These are phyloP conservation scores for Paratrypauchen microcephalus DNA, from an alignment of 2,797 vertebrate genomes.

Conservation along the genomic window DNA sequence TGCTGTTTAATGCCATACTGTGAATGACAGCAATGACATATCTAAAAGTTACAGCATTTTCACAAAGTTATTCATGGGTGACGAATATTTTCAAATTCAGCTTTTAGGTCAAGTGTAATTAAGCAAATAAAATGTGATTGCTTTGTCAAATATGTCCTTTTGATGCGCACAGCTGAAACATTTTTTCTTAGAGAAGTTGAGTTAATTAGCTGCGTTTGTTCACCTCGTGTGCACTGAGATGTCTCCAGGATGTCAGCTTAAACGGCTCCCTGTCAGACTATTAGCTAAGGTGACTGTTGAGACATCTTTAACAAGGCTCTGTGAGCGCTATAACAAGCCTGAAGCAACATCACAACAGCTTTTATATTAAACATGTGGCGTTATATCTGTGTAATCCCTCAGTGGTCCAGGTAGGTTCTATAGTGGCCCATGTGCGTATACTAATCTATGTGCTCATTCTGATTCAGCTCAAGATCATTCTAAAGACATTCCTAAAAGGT, in stretches of 20 bases:
- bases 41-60: too few species aligned
- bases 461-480: too few species aligned
- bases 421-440: too few species aligned
- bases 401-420: too few species aligned
- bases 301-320: slow-evolving; percentile 28
- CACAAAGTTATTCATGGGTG: neutral
- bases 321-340: slow-evolving; percentile 21
- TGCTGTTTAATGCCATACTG: too few species aligned
- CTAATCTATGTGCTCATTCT: too few species aligned
- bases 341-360: slow-evolving; percentile 12
- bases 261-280: slow-evolving; percentile 21
- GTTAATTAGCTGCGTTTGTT: neutral
- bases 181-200: too few species aligned
- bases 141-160: neutral
- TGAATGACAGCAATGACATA: too few species aligned
- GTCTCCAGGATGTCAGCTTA: slow-evolving; percentile 11
- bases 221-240: neutral
- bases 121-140: neutral
- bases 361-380: too few species aligned
- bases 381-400: too few species aligned
- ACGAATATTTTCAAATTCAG: neutral
- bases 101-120: neutral
- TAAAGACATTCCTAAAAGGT: too few species aligned
- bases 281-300: slow-evolving; percentile 23
- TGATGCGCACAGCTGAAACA: neutral